Evolutionary conservation across 2,888 invertebrate genomes (phyloP).

Genomic region (Lycaena phlaeas): DNA sequence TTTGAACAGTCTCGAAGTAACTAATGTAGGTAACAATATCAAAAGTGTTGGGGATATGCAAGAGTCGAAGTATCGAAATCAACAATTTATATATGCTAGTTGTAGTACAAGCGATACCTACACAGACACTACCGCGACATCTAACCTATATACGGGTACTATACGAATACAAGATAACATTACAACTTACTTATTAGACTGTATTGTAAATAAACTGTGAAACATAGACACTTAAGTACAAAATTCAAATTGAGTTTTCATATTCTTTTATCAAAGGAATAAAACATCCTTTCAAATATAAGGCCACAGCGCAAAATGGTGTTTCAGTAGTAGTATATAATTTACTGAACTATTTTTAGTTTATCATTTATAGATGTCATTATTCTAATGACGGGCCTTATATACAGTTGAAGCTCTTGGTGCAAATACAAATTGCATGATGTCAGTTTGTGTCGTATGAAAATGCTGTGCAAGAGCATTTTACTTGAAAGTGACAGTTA

Average conservation of each 20-base stretch:
- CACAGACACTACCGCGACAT: constrained; percentile 49
- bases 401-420: constrained; percentile 35
- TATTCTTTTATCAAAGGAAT: constrained; percentile 52
- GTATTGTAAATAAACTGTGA: constrained; percentile 39
- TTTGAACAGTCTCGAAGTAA: constrained; percentile 72
- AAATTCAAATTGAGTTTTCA: constrained; percentile 37
- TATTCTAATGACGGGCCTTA: constrained; percentile 52
- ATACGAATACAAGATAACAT: constrained; percentile 38
- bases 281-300: constrained; percentile 67
- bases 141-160: constrained; percentile 52
- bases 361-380: constrained; percentile 43
- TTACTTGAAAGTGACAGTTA: constrained; percentile 19
- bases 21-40: constrained; percentile 70
- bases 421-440: constrained; percentile 21
- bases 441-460: constrained; percentile 20
- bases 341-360: constrained; percentile 42
- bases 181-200: constrained; percentile 45
- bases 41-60: constrained; percentile 67
- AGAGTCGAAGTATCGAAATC: constrained; percentile 56
- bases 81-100: constrained; percentile 50
- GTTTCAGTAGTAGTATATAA: constrained; percentile 66
- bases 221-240: constrained; percentile 45
- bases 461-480: constrained; percentile 30
- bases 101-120: constrained; percentile 58
- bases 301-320: constrained; percentile 73